Evolutionary conservation across 1,140 invertebrate genomes (phyloP).

Genomic region (Papilio xuthus): DNA sequence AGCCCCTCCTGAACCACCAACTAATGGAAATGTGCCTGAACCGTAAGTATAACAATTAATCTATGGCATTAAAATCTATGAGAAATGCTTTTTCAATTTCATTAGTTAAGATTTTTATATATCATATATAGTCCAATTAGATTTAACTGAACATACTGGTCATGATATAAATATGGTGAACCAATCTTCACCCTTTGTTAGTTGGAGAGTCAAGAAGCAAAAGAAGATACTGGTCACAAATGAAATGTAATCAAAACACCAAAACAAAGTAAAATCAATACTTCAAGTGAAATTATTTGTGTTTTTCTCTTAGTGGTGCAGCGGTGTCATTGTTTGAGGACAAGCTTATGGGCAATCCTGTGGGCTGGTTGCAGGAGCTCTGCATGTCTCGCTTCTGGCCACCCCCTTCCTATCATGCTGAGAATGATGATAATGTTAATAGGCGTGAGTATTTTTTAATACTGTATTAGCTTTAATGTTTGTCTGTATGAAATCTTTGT

Average conservation of each 20-base stretch:
- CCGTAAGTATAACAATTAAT: conserved; percentile 56
- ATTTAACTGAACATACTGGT: no score
- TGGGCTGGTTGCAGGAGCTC: conserved; percentile 97
- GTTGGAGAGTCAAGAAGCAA: no score
- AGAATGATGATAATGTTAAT: conserved; percentile 86
- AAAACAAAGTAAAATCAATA: background rate
- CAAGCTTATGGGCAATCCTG: conserved; percentile 93
- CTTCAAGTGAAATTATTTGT: background rate
- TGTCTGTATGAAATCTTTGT: background rate
- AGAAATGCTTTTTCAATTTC: no score
- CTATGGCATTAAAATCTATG: background rate
- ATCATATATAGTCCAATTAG: no score
- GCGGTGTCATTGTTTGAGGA: conserved; percentile 83
- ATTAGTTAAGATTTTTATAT: no score
- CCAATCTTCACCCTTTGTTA: no score
- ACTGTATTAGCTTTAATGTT: background rate
- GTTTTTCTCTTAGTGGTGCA: conserved; percentile 56
- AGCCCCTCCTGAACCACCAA: conserved; percentile 70
- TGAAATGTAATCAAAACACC: no score
- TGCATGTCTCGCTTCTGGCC: conserved; percentile 97
- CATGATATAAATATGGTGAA: no score
- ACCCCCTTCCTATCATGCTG: conserved; percentile 95
- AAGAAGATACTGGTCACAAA: no score
- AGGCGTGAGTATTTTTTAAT: conserved; percentile 62
- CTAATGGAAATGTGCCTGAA: conserved; percentile 76